These are phyloP conservation scores for Gavialis gangeticus DNA, from an alignment of 2,113 vertebrate species.

Conservation along the genomic window DNA sequence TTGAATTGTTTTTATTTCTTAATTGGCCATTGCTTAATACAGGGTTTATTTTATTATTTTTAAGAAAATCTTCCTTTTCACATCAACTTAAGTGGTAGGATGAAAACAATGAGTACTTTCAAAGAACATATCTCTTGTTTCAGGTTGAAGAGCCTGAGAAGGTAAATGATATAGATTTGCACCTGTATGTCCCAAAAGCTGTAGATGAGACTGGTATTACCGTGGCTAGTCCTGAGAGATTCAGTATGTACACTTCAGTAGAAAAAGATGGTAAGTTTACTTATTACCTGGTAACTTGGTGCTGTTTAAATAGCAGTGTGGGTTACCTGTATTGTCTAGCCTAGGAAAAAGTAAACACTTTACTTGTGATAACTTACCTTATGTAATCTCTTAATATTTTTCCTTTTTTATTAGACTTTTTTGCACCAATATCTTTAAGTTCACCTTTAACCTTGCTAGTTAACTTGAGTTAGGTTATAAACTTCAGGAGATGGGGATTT, in stretches of 20 bases:
- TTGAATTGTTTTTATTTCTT: not conserved
- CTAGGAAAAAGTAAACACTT: not conserved
- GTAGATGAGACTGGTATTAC: constrained; percentile 95
- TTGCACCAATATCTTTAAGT: not conserved
- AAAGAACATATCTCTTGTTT: not conserved
- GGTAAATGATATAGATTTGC: constrained; percentile 92
- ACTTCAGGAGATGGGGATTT: not conserved
- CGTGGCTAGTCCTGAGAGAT: constrained; percentile 90
- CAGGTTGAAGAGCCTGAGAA: constrained; percentile 81
- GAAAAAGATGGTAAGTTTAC: constrained; percentile 82
- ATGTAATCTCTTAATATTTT: not conserved
- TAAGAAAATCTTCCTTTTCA: too few relatives aligned
- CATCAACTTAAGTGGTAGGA: not conserved
- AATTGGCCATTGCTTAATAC: not conserved
- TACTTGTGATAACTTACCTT: not conserved
- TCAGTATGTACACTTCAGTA: constrained; percentile 77
- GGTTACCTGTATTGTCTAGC: not conserved
- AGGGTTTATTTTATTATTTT: not conserved
- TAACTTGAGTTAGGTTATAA: not conserved
- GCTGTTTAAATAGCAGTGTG: not conserved
- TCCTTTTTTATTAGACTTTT: not conserved
- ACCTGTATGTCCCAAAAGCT: constrained; percentile 92
- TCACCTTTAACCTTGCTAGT: not conserved
- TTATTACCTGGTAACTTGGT: not conserved
- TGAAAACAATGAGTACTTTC: not conserved